phyloP scores from a whole-genome alignment of 1,140 invertebrate genomes.

The Dinothrombium tinctorium region DNA sequence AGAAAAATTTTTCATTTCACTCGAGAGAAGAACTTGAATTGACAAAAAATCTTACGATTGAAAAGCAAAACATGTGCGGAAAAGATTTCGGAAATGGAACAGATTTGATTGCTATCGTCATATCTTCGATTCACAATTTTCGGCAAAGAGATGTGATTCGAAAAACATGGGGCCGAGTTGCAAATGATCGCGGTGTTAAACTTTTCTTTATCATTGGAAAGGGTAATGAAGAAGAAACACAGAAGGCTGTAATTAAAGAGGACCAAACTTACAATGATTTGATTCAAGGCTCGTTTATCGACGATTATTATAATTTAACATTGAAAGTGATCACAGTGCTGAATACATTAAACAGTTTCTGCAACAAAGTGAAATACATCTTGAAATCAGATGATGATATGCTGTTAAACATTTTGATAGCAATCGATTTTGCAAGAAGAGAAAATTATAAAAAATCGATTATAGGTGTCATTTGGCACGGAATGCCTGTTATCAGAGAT shows the following conservation, averaged over 20 bases:
- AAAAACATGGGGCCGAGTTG: conserved; percentile 7
- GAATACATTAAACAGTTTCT: conserved; percentile 39
- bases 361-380: too few species aligned
- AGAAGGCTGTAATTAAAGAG: conserved; percentile 5
- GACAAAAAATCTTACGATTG: conserved; percentile 2
- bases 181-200: not conserved
- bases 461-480: too few species aligned
- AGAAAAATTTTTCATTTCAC: too few species aligned
- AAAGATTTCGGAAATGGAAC: conserved; percentile 5
- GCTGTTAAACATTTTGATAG: too few species aligned
- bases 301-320: conserved; percentile 7
- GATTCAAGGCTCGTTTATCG: conserved; percentile 6
- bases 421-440: too few species aligned
- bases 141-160: not conserved
- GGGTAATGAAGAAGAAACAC: not conserved
- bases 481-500: conserved; percentile 20
- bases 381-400: too few species aligned
- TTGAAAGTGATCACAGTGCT: conserved; percentile 55
- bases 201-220: conserved; percentile 7
- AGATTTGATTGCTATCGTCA: not conserved
- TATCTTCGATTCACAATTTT: not conserved
- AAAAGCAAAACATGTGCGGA: conserved; percentile 6
- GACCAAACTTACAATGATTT: conserved; percentile 6
- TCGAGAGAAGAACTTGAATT: not conserved
- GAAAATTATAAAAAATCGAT: too few species aligned